Evolutionary conservation across 2,888 invertebrate species (phyloP), one percentile per base, ranked within the genome.

Genomic region (Kryphioiulus occultus): DNA sequence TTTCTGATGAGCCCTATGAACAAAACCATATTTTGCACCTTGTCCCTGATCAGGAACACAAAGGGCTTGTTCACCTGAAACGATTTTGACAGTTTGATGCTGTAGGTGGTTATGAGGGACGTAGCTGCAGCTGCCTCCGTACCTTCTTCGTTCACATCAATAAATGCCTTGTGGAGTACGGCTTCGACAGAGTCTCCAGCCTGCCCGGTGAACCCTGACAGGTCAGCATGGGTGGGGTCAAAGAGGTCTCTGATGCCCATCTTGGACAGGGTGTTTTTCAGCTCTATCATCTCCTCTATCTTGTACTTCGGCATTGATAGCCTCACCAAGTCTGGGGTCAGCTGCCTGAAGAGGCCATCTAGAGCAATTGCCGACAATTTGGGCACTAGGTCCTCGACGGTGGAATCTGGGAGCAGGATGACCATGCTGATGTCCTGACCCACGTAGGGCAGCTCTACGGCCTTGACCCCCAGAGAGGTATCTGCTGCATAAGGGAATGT

Each of bases 61-160:
- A 90, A 90, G 19, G 90, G 90, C 12, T 89, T 88, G 88, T 90
- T 88, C 19, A 88, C 89, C 86, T 68, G 85, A 87, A 90, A 90
- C 35, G 32, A 22, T 17, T 85, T 83, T 0, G 86, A 68, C 22
- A n/a, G 53, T 22, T 32, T 88, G 83, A 35, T 82, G 78, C 83
- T 86, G 88, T 53, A 26, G 78, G 32, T n/a, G 82, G 85, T 88
- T 78, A 90, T 90, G 90, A 85, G 88, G 87, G 92, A 94, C 7
- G 87, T 96, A 87, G 96, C 96, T 22, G 96, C 96, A 4, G 96
- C 96, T 0, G 96, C 96, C 91, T 96, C 97, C 0, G 96, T 95
- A 0, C 97, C 97, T 91, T 96, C 95, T 91, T 97, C 97, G 91
- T 96, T 95, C 0, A 97, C 95, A 91, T 96, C 96, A 90, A 97